These are phyloP conservation scores for Corvus moneduloides DNA, from an alignment of 2,113 vertebrate species.

Conservation along the genomic window DNA sequence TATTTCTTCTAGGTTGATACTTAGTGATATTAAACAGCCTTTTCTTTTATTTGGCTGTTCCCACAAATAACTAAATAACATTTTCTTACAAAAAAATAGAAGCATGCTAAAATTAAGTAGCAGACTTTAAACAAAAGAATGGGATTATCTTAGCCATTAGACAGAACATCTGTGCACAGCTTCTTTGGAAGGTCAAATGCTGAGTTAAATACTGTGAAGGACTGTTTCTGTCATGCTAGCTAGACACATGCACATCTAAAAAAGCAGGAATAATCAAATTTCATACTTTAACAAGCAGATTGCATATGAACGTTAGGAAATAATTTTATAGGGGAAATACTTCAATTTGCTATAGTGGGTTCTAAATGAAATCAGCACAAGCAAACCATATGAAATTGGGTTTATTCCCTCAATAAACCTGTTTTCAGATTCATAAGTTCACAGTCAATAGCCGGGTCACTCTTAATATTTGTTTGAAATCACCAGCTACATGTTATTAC, in stretches of 20 bases:
- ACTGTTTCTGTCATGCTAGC: not conserved
- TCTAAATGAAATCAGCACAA: not conserved
- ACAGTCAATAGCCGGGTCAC: not conserved
- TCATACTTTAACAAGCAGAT: not conserved
- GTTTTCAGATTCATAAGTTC: not conserved
- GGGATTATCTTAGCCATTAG: not conserved
- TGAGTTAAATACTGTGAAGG: constrained; percentile 4
- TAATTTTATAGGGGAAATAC: not conserved
- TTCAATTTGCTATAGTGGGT: not conserved
- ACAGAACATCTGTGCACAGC: not conserved
- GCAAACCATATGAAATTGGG: not conserved
- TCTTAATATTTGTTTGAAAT: not conserved
- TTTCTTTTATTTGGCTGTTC: not conserved
- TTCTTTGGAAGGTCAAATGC: not conserved
- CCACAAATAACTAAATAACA: not conserved
- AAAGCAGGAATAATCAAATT: constrained; percentile 4
- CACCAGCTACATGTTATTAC: not conserved
- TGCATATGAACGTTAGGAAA: not conserved
- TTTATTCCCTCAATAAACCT: not conserved
- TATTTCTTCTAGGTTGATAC: not conserved
- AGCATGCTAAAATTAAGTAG: not conserved
- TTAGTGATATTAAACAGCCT: not conserved
- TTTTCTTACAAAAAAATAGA: not conserved
- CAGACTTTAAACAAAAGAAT: not conserved
- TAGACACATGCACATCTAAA: not conserved